These are phyloP conservation scores for Zalophus californianus DNA, from an alignment of 2,797 vertebrate genomes.

Conservation along the genomic window DNA sequence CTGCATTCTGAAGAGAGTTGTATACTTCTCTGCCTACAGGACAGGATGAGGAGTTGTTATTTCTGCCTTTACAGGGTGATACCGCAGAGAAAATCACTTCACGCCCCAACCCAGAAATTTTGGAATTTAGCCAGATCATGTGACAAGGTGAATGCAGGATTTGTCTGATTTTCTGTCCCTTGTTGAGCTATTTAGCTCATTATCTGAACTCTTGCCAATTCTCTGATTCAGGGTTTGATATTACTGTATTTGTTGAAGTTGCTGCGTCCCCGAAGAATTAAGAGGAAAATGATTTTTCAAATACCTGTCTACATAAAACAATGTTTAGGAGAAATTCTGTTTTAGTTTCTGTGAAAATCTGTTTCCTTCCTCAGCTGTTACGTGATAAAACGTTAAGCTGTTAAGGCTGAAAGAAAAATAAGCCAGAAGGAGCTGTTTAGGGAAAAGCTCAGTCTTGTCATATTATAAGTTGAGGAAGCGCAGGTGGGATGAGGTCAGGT, in stretches of 20 bases:
- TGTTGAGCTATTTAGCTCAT: slow-evolving; percentile 52
- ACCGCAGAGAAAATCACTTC: background rate
- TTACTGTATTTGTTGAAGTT: slow-evolving; percentile 23
- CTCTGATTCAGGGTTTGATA: slow-evolving; percentile 52
- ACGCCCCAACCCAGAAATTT: background rate
- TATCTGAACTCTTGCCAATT: slow-evolving; percentile 36
- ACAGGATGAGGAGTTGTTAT: background rate
- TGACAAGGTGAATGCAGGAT: slow-evolving; percentile 26
- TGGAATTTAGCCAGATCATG: slow-evolving; percentile 35
- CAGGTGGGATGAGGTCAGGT: background rate
- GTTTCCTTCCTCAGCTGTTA: background rate
- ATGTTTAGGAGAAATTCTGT: background rate
- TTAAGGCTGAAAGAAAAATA: background rate
- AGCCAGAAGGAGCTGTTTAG: background rate
- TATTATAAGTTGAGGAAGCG: background rate
- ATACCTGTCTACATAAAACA: background rate
- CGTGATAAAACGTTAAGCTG: background rate
- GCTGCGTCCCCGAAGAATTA: slow-evolving; percentile 46
- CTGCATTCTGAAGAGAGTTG: background rate
- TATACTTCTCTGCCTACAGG: background rate
- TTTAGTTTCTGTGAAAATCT: slow-evolving; percentile 57
- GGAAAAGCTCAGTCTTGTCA: background rate
- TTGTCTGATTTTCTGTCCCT: slow-evolving; percentile 46
- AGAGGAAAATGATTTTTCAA: slow-evolving; percentile 54
- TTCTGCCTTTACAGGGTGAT: background rate